These are phyloP conservation scores for Atta texana DNA, from an alignment of 1,140 invertebrate species.

Conservation along the genomic window DNA sequence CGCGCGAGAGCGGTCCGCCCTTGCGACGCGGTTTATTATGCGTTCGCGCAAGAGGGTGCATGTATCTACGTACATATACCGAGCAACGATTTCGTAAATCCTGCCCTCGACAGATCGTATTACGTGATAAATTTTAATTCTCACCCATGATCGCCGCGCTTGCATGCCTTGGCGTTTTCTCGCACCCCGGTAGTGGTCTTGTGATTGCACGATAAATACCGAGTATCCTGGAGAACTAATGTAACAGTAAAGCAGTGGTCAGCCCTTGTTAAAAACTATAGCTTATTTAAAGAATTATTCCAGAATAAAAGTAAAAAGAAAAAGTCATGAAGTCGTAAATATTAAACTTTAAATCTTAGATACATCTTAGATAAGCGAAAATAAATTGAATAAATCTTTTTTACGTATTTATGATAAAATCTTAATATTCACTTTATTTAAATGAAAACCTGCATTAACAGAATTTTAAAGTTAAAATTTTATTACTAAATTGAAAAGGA, in stretches of 20 bases:
- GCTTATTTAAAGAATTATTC: constrained; percentile 12
- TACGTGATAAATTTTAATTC: constrained; percentile 61
- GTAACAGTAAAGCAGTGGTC: background rate
- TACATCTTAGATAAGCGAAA: too few relatives aligned
- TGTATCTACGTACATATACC: background rate
- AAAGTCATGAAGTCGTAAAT: too few relatives aligned
- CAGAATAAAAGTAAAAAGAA: background rate
- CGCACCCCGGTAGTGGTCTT: constrained; percentile 2
- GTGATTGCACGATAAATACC: constrained; percentile 48
- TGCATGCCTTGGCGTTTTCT: constrained; percentile 45
- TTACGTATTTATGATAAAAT: background rate
- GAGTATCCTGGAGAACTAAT: constrained; percentile 15
- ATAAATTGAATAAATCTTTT: too few relatives aligned
- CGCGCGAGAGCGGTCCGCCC: constrained; percentile 59
- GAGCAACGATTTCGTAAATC: constrained; percentile 45
- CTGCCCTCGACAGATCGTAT: constrained; percentile 56
- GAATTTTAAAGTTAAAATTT: background rate
- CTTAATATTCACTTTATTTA: background rate
- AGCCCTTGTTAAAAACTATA: background rate
- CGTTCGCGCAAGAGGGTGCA: constrained; percentile 49
- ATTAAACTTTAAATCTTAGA: too few relatives aligned
- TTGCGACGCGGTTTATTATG: constrained; percentile 56
- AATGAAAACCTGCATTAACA: background rate
- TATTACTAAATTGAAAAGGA: background rate
- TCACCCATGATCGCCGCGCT: constrained; percentile 36